A percentile compares a stretch with the other conserved stretches of the same genome.
Evolutionary conservation across 1,140 invertebrate species (phyloP).

Genomic region (Lethrus apterus): DNA sequence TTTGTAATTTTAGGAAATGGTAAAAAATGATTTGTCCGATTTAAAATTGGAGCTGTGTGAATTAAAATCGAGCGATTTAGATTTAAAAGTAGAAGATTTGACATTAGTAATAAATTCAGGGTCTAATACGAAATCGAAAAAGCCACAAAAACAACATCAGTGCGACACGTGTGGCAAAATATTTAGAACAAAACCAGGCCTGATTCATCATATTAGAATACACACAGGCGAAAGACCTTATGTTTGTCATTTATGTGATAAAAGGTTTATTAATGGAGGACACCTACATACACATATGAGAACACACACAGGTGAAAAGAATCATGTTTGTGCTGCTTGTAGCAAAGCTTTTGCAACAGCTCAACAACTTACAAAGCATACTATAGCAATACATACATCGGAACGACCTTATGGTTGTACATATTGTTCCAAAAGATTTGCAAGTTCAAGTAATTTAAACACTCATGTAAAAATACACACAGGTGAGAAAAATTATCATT

Average conservation of each 20-base stretch:
- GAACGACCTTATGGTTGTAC: constrained; percentile 50
- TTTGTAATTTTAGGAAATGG: constrained; percentile 7
- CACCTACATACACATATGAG: constrained; percentile 42
- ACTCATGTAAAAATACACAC: constrained; percentile 48
- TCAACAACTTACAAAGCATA: constrained; percentile 50
- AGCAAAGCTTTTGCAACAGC: constrained; percentile 48
- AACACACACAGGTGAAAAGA: constrained; percentile 57
- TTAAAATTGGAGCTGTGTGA: constrained; percentile 25
- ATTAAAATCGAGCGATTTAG: constrained; percentile 19
- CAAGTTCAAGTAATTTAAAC: constrained; percentile 39
- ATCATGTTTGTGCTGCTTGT: constrained; percentile 49
- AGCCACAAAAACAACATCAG: constrained; percentile 31
- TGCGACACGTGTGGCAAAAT: constrained; percentile 37
- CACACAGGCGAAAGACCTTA: constrained; percentile 55
- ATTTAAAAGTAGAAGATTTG: constrained; percentile 26
- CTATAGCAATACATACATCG: constrained; percentile 61
- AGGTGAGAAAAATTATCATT: constrained; percentile 48
- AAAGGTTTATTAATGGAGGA: constrained; percentile 46
- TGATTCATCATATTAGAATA: constrained; percentile 39
- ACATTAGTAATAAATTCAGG: constrained; percentile 13
- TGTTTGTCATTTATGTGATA: constrained; percentile 55
- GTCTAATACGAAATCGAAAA: constrained; percentile 19
- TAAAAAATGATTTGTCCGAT: constrained; percentile 19
- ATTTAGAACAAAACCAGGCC: constrained; percentile 35
- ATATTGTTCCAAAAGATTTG: constrained; percentile 42